Percentiles rank a stretch among this genome's conserved stretches.
phyloP scores from a whole-genome alignment of 2,797 vertebrate species.

The Liparis tanakae region DNA sequence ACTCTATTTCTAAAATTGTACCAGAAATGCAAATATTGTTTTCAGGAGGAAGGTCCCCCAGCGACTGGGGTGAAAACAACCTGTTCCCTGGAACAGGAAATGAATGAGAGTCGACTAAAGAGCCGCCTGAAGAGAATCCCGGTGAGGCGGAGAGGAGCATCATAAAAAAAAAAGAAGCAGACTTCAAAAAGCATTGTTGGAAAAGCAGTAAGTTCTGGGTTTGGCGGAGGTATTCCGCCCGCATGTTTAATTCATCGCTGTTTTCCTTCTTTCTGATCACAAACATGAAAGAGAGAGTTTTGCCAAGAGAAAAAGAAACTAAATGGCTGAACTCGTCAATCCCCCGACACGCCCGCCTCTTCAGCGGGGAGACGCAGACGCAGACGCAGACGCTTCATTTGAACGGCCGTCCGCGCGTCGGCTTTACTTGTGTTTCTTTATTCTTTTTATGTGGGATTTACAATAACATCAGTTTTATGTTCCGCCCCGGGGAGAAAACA shows the following conservation, averaged over 20 bases:
- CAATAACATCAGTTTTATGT: conserved; percentile 59
- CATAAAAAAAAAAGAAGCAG: conserved; percentile 43
- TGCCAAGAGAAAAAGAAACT: conserved; percentile 78
- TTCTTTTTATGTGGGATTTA: conserved; percentile 57
- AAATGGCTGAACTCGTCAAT: conserved; percentile 83
- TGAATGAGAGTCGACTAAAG: conserved; percentile 37
- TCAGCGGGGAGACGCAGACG: conserved; percentile 69
- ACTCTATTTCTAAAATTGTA: neutral
- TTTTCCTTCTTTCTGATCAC: conserved; percentile 80
- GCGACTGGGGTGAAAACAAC: conserved; percentile 33
- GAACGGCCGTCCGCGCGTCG: conserved; percentile 31
- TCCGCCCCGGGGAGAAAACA: conserved; percentile 54
- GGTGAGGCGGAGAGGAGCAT: conserved; percentile 21
- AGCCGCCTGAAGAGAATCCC: conserved; percentile 32
- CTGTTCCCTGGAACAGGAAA: conserved; percentile 47
- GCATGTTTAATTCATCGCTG: conserved; percentile 80
- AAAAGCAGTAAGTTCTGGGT: conserved; percentile 70
- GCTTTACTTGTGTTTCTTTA: conserved; percentile 44
- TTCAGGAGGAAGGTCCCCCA: conserved; percentile 2
- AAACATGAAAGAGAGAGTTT: conserved; percentile 76
- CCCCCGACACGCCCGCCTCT: conserved; percentile 60
- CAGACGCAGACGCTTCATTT: conserved; percentile 67
- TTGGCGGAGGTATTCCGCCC: conserved; percentile 51
- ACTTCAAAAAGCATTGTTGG: conserved; percentile 66
- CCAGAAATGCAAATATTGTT: conserved; percentile 12